Evolutionary conservation across 2,888 invertebrate species (phyloP), one percentile per base, ranked within the genome.

Genomic region (Thera obeliscata): DNA sequence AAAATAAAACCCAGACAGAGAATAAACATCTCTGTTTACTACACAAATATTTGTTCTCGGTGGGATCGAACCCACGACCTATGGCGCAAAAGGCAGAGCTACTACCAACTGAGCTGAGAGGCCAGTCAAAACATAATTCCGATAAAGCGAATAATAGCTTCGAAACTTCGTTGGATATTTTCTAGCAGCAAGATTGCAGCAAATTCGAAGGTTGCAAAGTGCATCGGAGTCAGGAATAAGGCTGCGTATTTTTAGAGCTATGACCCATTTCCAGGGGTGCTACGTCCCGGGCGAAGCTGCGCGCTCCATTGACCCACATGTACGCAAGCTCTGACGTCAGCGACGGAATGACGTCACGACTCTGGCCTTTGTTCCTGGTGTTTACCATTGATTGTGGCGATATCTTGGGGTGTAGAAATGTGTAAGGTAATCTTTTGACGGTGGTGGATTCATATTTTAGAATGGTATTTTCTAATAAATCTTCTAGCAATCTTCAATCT

Each of bases 221-320:
- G 78, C 78, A 74, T 75, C 76, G 61, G 38, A 50, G 61, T 33
- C 52, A 38, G 22, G 11, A 62, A 66, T 73, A 79, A 78, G 76
- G 80, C 75, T 77, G 74, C 76, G 81, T 88, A 88, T 88, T 89
- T 89, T 89, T 88, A 89, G 69, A 61, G 84, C 82, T 80, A 79
- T 85, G 91, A 91, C 92, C 92, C 85, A 90, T 87, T 87, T 92
- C 77, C 76, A 82, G 82, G 84, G 86, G 78, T 83, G 85, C 80
- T 50, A 22, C 62, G 60, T 87, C 85, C 90, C 89, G 88, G 90
- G 86, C 69, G 54, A 55, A 67, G 62, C 86, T 80, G 82, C 81
- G 84, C 86, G 83, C 77, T 88, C 91, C 84, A 87, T 86, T 92
- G 91, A 92, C 93, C 93, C 84, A 92, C 85, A 90, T 92, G 87